Percentiles rank a stretch among this genome's conserved stretches.
These are phyloP conservation scores for Yoshiicerus persimilis DNA, from an alignment of 1,140 invertebrate genomes.

Conservation along the genomic window DNA sequence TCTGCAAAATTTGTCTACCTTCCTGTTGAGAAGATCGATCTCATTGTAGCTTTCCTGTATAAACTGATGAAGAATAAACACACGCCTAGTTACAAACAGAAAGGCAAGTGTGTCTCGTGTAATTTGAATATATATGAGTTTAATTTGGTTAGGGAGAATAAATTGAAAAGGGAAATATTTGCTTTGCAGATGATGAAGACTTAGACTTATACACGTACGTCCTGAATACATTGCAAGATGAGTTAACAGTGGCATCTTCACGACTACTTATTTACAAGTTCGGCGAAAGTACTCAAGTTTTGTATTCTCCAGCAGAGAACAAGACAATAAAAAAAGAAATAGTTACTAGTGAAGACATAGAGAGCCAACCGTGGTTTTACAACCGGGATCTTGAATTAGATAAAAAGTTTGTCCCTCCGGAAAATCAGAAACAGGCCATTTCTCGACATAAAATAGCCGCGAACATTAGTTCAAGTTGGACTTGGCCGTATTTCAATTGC, in stretches of 20 bases:
- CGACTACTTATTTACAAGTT: not conserved
- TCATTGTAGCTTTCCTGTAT: constrained; percentile 35
- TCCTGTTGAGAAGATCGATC: constrained; percentile 31
- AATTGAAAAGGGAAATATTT: not conserved
- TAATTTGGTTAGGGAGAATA: not conserved
- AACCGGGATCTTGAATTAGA: not conserved
- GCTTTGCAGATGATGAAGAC: not conserved
- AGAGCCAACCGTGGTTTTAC: not conserved
- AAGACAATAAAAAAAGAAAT: not conserved
- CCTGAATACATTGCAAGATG: not conserved
- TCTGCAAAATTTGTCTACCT: not conserved
- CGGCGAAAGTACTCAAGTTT: not conserved
- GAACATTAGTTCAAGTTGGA: constrained; percentile 12
- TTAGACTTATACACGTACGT: not conserved
- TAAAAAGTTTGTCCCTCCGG: not conserved
- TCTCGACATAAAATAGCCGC: not conserved
- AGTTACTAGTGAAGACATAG: not conserved
- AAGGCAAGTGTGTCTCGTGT: not conserved
- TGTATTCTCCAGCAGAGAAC: not conserved
- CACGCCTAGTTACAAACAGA: not conserved
- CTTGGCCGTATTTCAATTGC: constrained; percentile 40
- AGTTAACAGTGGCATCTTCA: not conserved
- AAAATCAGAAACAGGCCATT: not conserved
- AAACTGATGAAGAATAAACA: constrained; percentile 22
- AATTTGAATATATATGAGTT: not conserved